Conservation (phyloP, 2,888 invertebrate species). For the Pterostichus niger region DNA sequence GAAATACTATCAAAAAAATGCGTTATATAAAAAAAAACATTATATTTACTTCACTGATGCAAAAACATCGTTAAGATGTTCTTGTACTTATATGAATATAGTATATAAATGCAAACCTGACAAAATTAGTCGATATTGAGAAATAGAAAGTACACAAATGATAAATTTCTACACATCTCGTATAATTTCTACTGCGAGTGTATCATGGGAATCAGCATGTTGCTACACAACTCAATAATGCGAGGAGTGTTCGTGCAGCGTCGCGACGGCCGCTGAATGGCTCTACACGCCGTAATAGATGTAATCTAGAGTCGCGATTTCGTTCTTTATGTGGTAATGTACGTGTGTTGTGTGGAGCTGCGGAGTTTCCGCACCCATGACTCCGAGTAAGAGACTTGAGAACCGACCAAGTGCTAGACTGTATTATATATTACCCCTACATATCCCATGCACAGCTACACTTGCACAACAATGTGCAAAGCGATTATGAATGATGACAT, state of each 20-base stretch:
- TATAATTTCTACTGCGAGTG: conserved; percentile 50
- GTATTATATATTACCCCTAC: conserved; percentile 31
- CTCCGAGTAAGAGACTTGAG: conserved; percentile 31
- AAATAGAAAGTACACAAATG: neutral
- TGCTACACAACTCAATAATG: conserved; percentile 50
- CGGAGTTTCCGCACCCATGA: conserved; percentile 13
- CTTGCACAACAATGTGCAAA: neutral
- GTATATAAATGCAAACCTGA: neutral
- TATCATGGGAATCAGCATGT: conserved; percentile 57
- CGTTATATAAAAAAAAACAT: too few relatives aligned
- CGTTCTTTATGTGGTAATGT: conserved; percentile 66
- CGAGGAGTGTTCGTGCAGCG: conserved; percentile 42
- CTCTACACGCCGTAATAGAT: conserved; percentile 65
- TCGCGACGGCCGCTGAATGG: conserved; percentile 54
- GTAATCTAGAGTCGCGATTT: conserved; percentile 65
- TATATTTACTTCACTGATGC: too few relatives aligned
- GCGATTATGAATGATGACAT: conserved; percentile 29
- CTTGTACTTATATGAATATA: neutral
- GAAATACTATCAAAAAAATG: too few relatives aligned
- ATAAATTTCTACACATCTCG: too few relatives aligned
- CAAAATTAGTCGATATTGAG: too few relatives aligned
- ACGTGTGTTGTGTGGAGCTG: conserved; percentile 12
- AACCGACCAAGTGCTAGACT: conserved; percentile 44
- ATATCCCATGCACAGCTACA: neutral
- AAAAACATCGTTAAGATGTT: too few relatives aligned